These are phyloP conservation scores for Tychaedon coryphoeus DNA, from an alignment of 2,113 vertebrate species.

Conservation along the genomic window DNA sequence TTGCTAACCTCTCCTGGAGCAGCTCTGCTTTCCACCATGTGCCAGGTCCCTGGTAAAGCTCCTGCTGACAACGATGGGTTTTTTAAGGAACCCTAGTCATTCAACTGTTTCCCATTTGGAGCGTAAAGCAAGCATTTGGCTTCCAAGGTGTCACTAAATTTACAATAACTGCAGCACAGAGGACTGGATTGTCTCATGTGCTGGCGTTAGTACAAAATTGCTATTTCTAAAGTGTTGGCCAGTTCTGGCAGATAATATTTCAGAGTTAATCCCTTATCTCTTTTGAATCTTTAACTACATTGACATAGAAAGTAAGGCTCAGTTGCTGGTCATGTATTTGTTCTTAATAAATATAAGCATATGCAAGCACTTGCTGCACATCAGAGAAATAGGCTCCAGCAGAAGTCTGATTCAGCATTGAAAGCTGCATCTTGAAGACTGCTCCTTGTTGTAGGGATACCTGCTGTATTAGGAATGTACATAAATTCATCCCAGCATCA, in stretches of 20 bases:
- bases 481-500: background rate
- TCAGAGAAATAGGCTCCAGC: background rate
- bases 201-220: background rate
- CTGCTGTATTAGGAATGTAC: background rate
- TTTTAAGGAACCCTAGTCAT: background rate
- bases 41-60: background rate
- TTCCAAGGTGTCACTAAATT: background rate
- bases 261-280: background rate
- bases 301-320: background rate
- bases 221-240: background rate
- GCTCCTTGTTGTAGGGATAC: background rate
- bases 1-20: background rate
- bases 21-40: background rate
- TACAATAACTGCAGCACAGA: background rate
- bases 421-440: background rate
- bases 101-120: background rate
- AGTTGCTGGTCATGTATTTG: background rate
- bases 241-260: background rate
- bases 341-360: background rate
- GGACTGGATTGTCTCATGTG: background rate
- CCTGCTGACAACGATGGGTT: background rate
- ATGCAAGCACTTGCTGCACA: background rate
- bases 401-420: background rate
- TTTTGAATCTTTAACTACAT: background rate
- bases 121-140: background rate